Conservation (phyloP, 2,797 vertebrate genomes). For the Artibeus lituratus region DNA sequence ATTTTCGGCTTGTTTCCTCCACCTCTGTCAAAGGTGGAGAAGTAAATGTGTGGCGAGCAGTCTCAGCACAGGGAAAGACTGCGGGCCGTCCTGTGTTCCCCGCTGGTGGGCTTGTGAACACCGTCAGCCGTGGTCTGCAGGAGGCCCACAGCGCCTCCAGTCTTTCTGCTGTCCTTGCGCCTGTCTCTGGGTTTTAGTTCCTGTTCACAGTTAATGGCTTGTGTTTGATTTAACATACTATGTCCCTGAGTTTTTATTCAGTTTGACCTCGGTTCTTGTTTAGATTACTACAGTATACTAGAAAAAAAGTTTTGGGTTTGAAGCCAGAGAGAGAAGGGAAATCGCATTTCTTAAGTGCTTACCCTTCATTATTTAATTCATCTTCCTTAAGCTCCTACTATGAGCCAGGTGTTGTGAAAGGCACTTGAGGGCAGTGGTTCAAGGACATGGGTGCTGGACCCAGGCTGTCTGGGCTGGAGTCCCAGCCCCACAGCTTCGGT, state of each 20-base stretch:
- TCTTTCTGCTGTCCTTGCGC: not conserved
- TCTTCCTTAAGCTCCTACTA: not conserved
- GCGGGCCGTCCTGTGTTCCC: not conserved
- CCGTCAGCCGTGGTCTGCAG: not conserved
- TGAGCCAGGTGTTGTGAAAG: not conserved
- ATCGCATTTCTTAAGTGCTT: not conserved
- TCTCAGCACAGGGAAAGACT: not conserved
- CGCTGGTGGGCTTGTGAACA: not conserved
- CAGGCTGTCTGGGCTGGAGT: not conserved
- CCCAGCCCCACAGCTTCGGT: not conserved
- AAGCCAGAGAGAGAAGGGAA: not conserved
- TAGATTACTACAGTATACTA: not conserved
- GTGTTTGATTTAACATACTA: not conserved
- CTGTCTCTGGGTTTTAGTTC: not conserved
- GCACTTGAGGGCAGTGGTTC: not conserved
- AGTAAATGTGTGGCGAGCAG: not conserved
- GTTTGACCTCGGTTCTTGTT: not conserved
- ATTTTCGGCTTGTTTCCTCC: slow-evolving; percentile 25
- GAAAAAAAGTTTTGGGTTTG: not conserved
- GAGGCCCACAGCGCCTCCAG: not conserved
- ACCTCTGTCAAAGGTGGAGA: not conserved
- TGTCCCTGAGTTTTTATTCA: not conserved
- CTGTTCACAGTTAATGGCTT: not conserved
- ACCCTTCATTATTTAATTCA: not conserved
- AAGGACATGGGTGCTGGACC: not conserved